Conservation (phyloP, 2,888 invertebrate species). For the Torymus tubicola region DNA sequence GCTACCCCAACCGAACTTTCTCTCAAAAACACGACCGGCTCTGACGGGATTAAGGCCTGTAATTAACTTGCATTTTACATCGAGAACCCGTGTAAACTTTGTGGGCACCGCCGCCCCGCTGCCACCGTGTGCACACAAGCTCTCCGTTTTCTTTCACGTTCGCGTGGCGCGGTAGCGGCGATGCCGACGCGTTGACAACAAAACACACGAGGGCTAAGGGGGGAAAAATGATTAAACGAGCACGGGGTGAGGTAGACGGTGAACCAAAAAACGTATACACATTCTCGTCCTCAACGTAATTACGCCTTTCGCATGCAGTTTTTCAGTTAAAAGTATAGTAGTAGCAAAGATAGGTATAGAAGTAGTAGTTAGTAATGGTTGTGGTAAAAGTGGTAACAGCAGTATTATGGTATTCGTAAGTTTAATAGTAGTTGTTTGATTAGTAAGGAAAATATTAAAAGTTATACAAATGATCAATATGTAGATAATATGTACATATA, state of each 20-base stretch:
- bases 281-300: neutral
- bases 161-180: no score
- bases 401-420: neutral
- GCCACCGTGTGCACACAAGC: no score
- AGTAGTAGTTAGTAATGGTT: no score
- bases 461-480: no score
- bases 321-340: neutral
- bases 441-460: neutral
- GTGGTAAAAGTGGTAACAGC: no score
- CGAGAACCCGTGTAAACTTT: neutral
- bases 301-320: constrained; percentile 7
- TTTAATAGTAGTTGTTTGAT: neutral
- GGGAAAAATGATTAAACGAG: constrained; percentile 3
- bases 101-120: no score
- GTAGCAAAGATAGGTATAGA: neutral
- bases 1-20: neutral
- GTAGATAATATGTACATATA: no score
- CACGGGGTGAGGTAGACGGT: neutral
- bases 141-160: no score
- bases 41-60: constrained; percentile 19
- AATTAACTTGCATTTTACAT: constrained; percentile 32
- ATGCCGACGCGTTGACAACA: no score
- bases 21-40: constrained; percentile 4
- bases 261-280: neutral
- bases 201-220: no score